Evolutionary conservation across 1,140 invertebrate species (phyloP).

Genomic region (Bicyclus anynana): DNA sequence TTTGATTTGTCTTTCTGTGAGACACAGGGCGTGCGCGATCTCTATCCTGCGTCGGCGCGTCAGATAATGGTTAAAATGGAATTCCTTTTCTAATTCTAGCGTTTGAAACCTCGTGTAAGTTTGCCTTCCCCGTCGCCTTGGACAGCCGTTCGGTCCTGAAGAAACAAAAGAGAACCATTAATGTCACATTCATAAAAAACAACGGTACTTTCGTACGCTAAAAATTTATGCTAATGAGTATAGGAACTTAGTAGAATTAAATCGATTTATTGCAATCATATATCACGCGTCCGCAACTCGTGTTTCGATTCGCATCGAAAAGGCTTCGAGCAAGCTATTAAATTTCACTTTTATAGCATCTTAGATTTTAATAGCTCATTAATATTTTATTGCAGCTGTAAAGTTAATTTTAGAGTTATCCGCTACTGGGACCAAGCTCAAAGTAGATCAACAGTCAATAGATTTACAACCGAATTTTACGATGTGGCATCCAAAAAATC

Average conservation of each 20-base stretch:
- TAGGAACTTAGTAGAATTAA: slow-evolving; percentile 25
- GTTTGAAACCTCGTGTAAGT: slow-evolving; percentile 98
- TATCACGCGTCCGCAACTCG: slow-evolving; percentile 43
- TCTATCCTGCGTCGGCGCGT: slow-evolving; percentile 97
- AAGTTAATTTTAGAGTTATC: slow-evolving; percentile 70
- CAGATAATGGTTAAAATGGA: slow-evolving; percentile 98
- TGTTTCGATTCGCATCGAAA: slow-evolving; percentile 51
- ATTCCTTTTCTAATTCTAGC: slow-evolving; percentile 97
- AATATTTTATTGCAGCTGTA: slow-evolving; percentile 67
- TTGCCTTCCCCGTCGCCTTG: slow-evolving; percentile 93
- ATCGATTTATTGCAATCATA: slow-evolving; percentile 57
- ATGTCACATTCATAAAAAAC: slow-evolving; percentile 23
- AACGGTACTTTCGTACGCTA: slow-evolving; percentile 17
- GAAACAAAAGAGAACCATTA: slow-evolving; percentile 51
- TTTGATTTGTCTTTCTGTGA: slow-evolving; percentile 98
- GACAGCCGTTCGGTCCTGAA: slow-evolving; percentile 97
- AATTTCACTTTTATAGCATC: slow-evolving; percentile 73
- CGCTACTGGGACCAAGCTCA: slow-evolving; percentile 63
- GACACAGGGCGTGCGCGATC: slow-evolving; percentile 96
- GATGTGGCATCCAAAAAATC: slow-evolving; percentile 16
- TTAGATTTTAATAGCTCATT: slow-evolving; percentile 74
- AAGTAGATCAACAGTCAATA: slow-evolving; percentile 50
- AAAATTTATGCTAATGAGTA: slow-evolving; percentile 28
- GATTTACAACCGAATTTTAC: slow-evolving; percentile 25
- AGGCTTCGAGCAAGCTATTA: slow-evolving; percentile 52